phyloP scores from a whole-genome alignment of 2,113 vertebrate genomes.

The Pterophyllum scalare region DNA sequence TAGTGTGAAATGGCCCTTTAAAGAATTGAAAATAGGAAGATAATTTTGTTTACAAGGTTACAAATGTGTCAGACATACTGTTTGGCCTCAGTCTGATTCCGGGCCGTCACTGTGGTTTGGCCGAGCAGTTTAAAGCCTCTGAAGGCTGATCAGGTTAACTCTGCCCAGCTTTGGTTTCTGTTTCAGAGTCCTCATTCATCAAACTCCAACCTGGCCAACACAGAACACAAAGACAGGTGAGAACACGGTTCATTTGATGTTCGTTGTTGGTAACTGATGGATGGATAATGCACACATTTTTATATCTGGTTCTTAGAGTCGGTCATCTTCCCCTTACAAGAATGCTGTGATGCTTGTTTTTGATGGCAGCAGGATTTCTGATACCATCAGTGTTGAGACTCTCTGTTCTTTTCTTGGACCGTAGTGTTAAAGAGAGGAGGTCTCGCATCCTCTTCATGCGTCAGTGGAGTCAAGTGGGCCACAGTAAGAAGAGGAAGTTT shows the following conservation, averaged over 20 bases:
- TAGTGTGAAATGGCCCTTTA: background rate
- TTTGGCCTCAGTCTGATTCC: background rate
- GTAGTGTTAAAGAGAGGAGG: slow-evolving; percentile 71
- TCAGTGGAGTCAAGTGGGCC: slow-evolving; percentile 81
- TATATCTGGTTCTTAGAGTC: accelerated
- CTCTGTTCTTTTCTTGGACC: background rate
- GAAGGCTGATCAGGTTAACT: background rate
- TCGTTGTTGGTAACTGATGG: too few relatives aligned
- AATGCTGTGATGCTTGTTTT: background rate
- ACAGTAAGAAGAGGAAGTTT: slow-evolving; percentile 52
- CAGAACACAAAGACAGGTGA: slow-evolving; percentile 72
- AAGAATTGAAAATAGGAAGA: background rate
- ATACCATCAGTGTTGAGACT: background rate
- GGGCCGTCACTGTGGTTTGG: accelerated
- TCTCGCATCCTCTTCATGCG: slow-evolving; percentile 77
- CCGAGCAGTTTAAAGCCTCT: background rate
- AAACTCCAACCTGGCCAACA: slow-evolving; percentile 64
- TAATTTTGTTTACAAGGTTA: background rate
- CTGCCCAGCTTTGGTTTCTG: background rate
- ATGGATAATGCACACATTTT: background rate
- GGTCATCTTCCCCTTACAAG: background rate
- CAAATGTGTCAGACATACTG: background rate
- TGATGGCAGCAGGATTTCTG: background rate
- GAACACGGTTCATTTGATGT: background rate
- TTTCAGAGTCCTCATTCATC: slow-evolving; percentile 79